Conservation (phyloP, 2,888 invertebrate genomes). For the Chloroclysta siterata region DNA sequence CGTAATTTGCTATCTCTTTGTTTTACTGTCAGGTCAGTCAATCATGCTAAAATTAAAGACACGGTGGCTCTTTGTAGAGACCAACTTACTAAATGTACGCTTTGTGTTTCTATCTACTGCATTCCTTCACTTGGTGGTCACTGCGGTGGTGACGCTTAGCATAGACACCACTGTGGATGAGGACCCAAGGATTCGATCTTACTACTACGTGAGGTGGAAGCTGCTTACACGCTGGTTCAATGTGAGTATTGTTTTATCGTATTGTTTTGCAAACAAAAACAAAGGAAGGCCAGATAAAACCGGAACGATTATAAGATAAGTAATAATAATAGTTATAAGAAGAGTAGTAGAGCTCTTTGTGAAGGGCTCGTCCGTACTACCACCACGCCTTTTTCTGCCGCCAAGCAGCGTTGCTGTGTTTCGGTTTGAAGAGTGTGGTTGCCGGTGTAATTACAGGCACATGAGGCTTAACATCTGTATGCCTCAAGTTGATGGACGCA, state of each 20-base stretch:
- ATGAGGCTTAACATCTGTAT: too few species aligned
- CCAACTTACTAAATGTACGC: slow-evolving; percentile 24
- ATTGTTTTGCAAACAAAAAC: not conserved
- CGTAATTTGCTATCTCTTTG: not conserved
- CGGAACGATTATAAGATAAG: too few species aligned
- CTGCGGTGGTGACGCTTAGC: slow-evolving; percentile 48
- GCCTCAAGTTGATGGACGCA: too few species aligned
- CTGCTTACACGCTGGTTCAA: slow-evolving; percentile 64
- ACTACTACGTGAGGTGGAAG: slow-evolving; percentile 52
- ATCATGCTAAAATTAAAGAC: slow-evolving; percentile 3
- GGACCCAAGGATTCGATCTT: slow-evolving; percentile 52
- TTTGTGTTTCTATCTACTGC: slow-evolving; percentile 33
- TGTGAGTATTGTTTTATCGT: slow-evolving; percentile 49
- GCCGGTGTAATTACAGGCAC: too few species aligned
- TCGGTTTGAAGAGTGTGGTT: too few species aligned
- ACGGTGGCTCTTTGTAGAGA: not conserved
- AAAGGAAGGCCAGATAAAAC: not conserved
- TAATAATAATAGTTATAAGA: too few species aligned
- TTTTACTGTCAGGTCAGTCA: not conserved
- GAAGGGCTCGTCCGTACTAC: too few species aligned
- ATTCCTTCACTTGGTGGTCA: slow-evolving; percentile 49
- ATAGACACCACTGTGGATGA: slow-evolving; percentile 57
- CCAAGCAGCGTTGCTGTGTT: too few species aligned
- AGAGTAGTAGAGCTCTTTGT: too few species aligned
- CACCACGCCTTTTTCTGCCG: too few species aligned